Evolutionary conservation across 2,113 vertebrate genomes (phyloP).

Genomic region (Acanthochromis polyacanthus): DNA sequence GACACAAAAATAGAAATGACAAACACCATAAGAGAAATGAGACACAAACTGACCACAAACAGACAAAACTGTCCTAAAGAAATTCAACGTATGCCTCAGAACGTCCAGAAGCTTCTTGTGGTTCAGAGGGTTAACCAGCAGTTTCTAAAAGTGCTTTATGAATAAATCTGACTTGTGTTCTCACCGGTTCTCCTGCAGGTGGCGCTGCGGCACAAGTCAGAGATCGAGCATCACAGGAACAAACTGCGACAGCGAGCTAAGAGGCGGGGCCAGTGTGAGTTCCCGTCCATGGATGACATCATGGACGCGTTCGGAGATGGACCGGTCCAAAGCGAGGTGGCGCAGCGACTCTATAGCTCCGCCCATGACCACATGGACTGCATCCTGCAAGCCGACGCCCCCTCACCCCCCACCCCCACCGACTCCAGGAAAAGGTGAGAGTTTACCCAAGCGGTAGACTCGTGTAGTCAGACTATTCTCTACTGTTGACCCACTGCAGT

Average conservation of each 20-base stretch:
- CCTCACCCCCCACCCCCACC: conserved; percentile 87
- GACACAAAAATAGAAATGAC: too few species aligned
- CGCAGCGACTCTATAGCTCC: conserved; percentile 92
- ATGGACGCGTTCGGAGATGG: conserved; percentile 90
- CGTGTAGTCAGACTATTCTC: too few species aligned
- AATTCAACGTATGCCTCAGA: too few species aligned
- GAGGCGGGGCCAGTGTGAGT: conserved; percentile 96
- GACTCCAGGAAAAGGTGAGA: conserved; percentile 90
- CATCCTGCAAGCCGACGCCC: conserved; percentile 90
- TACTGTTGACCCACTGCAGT: too few species aligned
- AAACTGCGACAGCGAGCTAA: conserved; percentile 96
- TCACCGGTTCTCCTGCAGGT: conserved; percentile 76
- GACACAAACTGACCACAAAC: too few species aligned
- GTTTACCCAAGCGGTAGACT: neutral
- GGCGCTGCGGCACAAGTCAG: conserved; percentile 95
- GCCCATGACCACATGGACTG: conserved; percentile 98
- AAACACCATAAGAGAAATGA: too few species aligned
- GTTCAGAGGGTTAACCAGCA: too few species aligned
- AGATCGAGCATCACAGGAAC: conserved; percentile 97
- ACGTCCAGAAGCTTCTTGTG: too few species aligned
- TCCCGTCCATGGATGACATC: conserved; percentile 95
- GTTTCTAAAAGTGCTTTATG: too few species aligned
- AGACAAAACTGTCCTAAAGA: too few species aligned
- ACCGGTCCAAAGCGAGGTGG: conserved; percentile 90
- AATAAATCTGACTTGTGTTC: too few species aligned